A percentile compares a stretch with the other conserved stretches of the same genome.
Conservation (phyloP, 2,888 invertebrate genomes). For the Nephrotoma flavescens region DNA sequence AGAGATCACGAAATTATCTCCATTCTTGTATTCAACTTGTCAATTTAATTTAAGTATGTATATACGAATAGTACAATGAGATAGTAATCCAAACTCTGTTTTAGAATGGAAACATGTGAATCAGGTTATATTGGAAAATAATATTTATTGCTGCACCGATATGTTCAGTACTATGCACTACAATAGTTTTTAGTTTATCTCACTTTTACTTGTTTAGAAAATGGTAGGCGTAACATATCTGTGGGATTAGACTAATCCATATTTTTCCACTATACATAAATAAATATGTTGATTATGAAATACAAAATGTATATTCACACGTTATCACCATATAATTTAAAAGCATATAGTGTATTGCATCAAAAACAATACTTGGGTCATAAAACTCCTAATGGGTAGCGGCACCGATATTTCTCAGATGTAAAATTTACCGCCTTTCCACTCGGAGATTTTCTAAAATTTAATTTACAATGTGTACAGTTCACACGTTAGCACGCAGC, state of each 20-base stretch:
- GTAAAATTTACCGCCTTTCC: too few species aligned
- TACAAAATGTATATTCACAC: not conserved
- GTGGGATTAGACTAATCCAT: not conserved
- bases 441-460: too few species aligned
- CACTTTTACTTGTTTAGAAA: not conserved
- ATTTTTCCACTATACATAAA: not conserved
- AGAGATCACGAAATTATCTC: not conserved
- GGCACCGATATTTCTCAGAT: too few species aligned
- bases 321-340: not conserved
- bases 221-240: not conserved
- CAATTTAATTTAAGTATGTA: not conserved
- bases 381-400: too few species aligned
- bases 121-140: not conserved
- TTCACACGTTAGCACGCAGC: not conserved
- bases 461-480: too few species aligned
- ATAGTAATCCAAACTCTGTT: not conserved
- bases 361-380: too few species aligned
- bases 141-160: not conserved
- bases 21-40: not conserved
- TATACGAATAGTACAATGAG: not conserved
- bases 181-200: not conserved
- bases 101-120: not conserved
- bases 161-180: not conserved
- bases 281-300: not conserved
- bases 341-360: too few species aligned